Evolutionary conservation across 2,888 invertebrate genomes (phyloP), one percentile per base, ranked within the genome.

Genomic region (Sussaba pulchella): DNA sequence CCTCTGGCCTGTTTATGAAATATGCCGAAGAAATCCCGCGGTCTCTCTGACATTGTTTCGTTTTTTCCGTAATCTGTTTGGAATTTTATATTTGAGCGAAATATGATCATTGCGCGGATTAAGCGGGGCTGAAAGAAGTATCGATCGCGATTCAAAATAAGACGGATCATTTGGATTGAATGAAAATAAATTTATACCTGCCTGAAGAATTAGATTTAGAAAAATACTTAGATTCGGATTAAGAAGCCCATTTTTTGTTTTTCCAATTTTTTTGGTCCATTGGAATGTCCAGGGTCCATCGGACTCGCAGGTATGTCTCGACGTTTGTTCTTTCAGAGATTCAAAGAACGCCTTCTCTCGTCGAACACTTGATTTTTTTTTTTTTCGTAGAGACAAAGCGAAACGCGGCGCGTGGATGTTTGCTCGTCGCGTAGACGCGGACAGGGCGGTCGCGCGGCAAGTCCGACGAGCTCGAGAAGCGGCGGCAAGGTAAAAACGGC

Each of bases 401-500:
- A 69, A 36, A 57, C 45, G 54, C n/a, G 45, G 8, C 52, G 21
- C 63, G 63, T 64, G 67, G 67, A 78, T 78, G 69, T 78, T 78
- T 78, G 73, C 69, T 74, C 69, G 47, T 69, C 54, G 66, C 52
- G 26, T 36, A 67, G 43, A 66, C 57, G 39, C 47, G 64, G 52
- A 24, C 14, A 24, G 39, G 41, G 41, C 45, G 31, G 66, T 66
- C 43, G 50, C 24, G 50, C 41, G 39, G 57, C 26, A 36, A 39
- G 19, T n/a, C 63, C 47, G 41, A 31, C 21, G 26, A 36, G 19
- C 52, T 39, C 39, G 67, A 67, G 64, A 59, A 39, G 26, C 63
- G 66, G 71, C 59, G 19, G 71, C 59, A 19, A 76, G 71, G 59
- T 71, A 73, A 76, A 72, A 80, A 76, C 47, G 71, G 71, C 79